Evolutionary conservation across 2,888 invertebrate genomes (phyloP).

Genomic region (Adineta ricciae): DNA sequence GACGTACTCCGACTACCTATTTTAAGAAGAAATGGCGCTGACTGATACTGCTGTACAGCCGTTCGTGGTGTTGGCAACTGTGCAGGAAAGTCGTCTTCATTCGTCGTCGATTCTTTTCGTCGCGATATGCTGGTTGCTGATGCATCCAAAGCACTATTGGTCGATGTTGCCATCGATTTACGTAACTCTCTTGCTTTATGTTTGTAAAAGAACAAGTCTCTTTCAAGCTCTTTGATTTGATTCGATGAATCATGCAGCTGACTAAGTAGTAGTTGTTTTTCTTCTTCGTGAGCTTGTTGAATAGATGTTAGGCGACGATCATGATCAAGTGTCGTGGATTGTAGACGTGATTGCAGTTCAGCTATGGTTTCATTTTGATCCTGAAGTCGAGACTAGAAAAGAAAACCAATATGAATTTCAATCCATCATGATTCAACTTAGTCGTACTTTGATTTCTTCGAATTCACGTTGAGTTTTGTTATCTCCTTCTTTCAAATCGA

Average conservation of each 20-base stretch:
- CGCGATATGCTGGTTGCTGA: background rate
- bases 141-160: background rate
- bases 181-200: slow-evolving; percentile 14
- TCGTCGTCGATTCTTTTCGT: background rate
- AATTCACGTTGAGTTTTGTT: slow-evolving; percentile 66
- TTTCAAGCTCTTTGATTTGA: slow-evolving; percentile 14
- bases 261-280: background rate
- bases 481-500: slow-evolving; percentile 66
- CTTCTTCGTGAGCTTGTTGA: slow-evolving; percentile 3
- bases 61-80: background rate
- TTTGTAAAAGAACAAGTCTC: background rate
- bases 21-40: background rate
- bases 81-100: background rate
- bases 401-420: background rate
- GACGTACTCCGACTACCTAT: background rate
- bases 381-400: background rate
- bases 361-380: background rate
- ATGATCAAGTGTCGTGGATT: background rate
- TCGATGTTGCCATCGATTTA: background rate
- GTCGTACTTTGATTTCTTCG: slow-evolving; percentile 47
- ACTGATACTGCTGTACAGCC: background rate
- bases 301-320: background rate
- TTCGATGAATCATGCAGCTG: background rate
- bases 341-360: background rate
- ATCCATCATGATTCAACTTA: background rate